Conservation (phyloP, 2,113 vertebrate species). For the Trachemys scripta region DNA sequence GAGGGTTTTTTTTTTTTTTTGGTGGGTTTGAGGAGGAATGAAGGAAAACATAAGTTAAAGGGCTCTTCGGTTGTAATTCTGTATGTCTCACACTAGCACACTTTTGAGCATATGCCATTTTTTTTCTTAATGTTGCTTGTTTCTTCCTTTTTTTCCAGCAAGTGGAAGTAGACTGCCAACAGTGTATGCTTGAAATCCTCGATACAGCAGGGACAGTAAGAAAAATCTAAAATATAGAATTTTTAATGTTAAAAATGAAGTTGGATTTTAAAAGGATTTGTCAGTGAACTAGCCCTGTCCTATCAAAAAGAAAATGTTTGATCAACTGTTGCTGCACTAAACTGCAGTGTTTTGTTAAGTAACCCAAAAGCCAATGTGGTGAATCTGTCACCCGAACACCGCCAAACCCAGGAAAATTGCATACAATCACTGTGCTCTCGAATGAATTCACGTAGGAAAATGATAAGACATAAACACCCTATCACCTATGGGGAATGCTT, state of each 20-base stretch:
- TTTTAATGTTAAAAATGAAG: not conserved
- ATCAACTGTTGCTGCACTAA: not conserved
- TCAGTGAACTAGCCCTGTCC: not conserved
- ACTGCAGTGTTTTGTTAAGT: fast-evolving
- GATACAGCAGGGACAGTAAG: conserved; percentile 99
- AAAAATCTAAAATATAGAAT: not conserved
- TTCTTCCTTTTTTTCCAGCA: conserved; percentile 82
- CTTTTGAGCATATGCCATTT: not conserved
- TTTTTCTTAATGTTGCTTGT: not conserved
- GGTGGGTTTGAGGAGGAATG: not conserved
- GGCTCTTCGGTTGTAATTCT: not conserved
- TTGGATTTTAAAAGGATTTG: not conserved
- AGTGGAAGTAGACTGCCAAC: conserved; percentile 99
- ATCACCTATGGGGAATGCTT: too few relatives aligned
- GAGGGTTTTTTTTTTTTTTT: not conserved
- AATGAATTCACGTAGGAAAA: too few relatives aligned
- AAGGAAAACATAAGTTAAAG: not conserved
- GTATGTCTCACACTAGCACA: not conserved
- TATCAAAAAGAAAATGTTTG: not conserved
- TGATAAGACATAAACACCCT: too few relatives aligned
- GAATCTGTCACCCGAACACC: not conserved
- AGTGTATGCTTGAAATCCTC: conserved; percentile 99
- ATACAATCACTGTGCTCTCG: not conserved
- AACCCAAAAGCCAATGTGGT: fast-evolving
- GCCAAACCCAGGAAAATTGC: not conserved